Evolutionary conservation across 2,888 invertebrate species (phyloP), one percentile per base, ranked within the genome.

Genomic region (Geotrupes spiniger): DNA sequence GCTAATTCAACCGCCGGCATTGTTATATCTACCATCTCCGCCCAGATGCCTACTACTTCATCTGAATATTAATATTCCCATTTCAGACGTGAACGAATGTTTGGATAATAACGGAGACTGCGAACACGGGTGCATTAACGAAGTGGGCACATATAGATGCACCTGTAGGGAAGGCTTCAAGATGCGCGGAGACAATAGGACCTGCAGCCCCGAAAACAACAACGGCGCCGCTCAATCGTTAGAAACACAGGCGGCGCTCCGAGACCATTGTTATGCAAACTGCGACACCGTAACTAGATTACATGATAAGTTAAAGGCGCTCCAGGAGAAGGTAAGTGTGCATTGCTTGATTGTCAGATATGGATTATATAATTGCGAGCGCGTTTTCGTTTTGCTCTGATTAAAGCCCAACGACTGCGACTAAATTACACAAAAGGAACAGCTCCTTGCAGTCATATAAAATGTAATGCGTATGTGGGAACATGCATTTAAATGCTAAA

Each of bases 61-160:
- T 15, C 28, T 16, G 10, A 14, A 21, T 40, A 12, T 50, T 27
- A 36, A 26, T 27, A 33, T 48, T 21, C 15, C 33, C 14, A 14
- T 58, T 64, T 4, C 67, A 81, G 81, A 83, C 60, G 67, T 78
- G 27, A 74, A 83, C 62, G 82, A 83, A 63, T 83, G 83, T 58
- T 48, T 62, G 41, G 63, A 67, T 3, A 72, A 77, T 56, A 82
- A 81, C 54, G 82, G 82, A 1, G 82, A 81, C 9, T 87, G 87
- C 61, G 77, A 80, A 49, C 82, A 85, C 53, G 73, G 69, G 10
- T 87, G 87, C 60, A 71, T 80, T 47, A 85, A 85, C 65, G 78
- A 77, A 56, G 73, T 75, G 2, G 83, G 82, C 2, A 76, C 78
- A 16, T 78, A 76, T 66, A 76, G 76, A 59, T 86, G 86, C 69